These are phyloP conservation scores for Diaprepes abbreviatus DNA, from an alignment of 2,888 invertebrate genomes.

Conservation along the genomic window DNA sequence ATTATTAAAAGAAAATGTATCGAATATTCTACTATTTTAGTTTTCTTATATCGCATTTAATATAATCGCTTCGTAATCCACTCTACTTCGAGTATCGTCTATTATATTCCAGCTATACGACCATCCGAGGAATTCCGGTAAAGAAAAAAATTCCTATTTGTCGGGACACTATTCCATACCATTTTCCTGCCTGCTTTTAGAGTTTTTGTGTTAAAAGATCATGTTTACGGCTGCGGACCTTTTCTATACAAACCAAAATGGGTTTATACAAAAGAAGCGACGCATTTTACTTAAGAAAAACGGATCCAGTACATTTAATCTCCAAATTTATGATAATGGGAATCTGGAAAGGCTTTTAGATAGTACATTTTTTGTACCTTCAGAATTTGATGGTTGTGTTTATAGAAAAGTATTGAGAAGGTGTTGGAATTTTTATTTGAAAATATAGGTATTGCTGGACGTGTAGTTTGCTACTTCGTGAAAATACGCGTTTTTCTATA, in stretches of 20 bases:
- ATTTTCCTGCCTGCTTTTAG: constrained; percentile 15
- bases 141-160: constrained; percentile 3
- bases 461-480: too few relatives aligned
- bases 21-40: too few relatives aligned
- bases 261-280: constrained; percentile 34
- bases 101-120: background rate
- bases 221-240: constrained; percentile 30
- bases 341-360: constrained; percentile 13
- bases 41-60: too few relatives aligned
- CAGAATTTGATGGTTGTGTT: background rate
- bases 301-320: constrained; percentile 42
- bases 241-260: constrained; percentile 31
- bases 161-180: constrained; percentile 4
- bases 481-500: too few relatives aligned
- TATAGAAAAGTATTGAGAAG: background rate
- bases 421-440: background rate
- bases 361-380: constrained; percentile 7
- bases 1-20: too few relatives aligned
- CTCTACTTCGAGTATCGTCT: too few relatives aligned
- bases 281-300: constrained; percentile 37
- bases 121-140: constrained; percentile 12
- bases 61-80: too few relatives aligned
- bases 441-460: too few relatives aligned
- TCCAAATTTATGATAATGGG: constrained; percentile 33
- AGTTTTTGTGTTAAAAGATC: constrained; percentile 30